Conservation (phyloP, 2,888 invertebrate genomes). For the Heliconius sara region DNA sequence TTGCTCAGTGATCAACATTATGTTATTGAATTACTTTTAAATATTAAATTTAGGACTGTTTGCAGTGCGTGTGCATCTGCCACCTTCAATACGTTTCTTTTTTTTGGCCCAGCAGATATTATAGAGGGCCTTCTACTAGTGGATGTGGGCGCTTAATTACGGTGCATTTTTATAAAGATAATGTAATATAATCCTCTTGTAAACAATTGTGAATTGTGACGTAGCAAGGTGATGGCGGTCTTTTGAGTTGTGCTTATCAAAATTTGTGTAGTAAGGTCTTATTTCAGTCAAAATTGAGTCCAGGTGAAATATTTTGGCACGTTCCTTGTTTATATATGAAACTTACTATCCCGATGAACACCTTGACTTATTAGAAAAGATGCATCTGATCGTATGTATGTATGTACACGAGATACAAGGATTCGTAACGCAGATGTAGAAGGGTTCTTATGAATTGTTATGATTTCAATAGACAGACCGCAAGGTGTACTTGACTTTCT, state of each 20-base stretch:
- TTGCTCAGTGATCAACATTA: slow-evolving; percentile 77
- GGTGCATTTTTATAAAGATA: slow-evolving; percentile 78
- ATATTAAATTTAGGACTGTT: slow-evolving; percentile 74
- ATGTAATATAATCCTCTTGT: slow-evolving; percentile 80
- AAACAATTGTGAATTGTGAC: slow-evolving; percentile 76
- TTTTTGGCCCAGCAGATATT: slow-evolving; percentile 56
- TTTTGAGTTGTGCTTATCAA: slow-evolving; percentile 60
- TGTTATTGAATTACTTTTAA: slow-evolving; percentile 83
- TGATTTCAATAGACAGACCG: slow-evolving; percentile 64
- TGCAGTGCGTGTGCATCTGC: slow-evolving; percentile 79
- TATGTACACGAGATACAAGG: slow-evolving; percentile 48
- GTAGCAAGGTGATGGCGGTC: slow-evolving; percentile 68
- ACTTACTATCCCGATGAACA: slow-evolving; percentile 44
- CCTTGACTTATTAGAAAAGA: slow-evolving; percentile 58
- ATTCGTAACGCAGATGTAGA: slow-evolving; percentile 69
- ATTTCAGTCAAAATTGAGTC: slow-evolving; percentile 64
- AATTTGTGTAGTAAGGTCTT: slow-evolving; percentile 65
- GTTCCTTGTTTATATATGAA: slow-evolving; percentile 60
- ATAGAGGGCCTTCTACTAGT: slow-evolving; percentile 58
- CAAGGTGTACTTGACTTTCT: slow-evolving; percentile 70
- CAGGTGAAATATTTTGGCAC: slow-evolving; percentile 73
- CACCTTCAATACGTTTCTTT: slow-evolving; percentile 62
- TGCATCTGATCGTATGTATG: slow-evolving; percentile 24
- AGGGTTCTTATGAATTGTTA: slow-evolving; percentile 75
- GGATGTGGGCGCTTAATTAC: slow-evolving; percentile 83